These are phyloP conservation scores for Agrotis ipsilon DNA, from an alignment of 2,888 invertebrate genomes.

Conservation along the genomic window DNA sequence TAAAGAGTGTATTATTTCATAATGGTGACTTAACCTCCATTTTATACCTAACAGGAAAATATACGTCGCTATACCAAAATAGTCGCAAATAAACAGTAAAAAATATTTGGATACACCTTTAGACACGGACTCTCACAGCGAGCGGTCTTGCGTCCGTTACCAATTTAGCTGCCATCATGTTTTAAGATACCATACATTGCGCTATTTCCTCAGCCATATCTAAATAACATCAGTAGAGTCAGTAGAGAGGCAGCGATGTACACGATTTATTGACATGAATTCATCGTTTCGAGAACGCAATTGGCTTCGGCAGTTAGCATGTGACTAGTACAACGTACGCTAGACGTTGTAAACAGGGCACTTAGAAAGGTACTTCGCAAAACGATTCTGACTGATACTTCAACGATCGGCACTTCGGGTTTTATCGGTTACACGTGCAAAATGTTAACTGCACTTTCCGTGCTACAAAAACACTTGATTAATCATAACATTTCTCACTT, in stretches of 20 bases:
- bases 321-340: conserved; percentile 46
- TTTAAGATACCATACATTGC: conserved; percentile 37
- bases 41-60: conserved; percentile 51
- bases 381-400: conserved; percentile 26
- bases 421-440: conserved; percentile 39
- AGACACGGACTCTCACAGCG: conserved; percentile 48
- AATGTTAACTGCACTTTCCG: conserved; percentile 5
- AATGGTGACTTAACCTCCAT: no score
- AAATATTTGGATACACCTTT: conserved; percentile 45
- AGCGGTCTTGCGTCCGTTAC: conserved; percentile 43
- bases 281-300: conserved; percentile 44
- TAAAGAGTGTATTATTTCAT: no score
- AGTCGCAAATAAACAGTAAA: conserved; percentile 47
- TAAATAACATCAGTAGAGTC: conserved; percentile 27
- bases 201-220: conserved; percentile 22
- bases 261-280: conserved; percentile 28
- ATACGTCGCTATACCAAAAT: conserved; percentile 21
- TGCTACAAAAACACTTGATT: conserved; percentile 31
- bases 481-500: conserved; percentile 13
- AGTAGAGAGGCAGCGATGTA: conserved; percentile 30
- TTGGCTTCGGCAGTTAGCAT: conserved; percentile 49
- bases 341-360: conserved; percentile 53
- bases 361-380: conserved; percentile 36
- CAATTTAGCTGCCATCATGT: conserved; percentile 29
- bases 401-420: conserved; percentile 6